Evolutionary conservation across 2,888 invertebrate species (phyloP).

Genomic region (Cyrtodaria siliqua): DNA sequence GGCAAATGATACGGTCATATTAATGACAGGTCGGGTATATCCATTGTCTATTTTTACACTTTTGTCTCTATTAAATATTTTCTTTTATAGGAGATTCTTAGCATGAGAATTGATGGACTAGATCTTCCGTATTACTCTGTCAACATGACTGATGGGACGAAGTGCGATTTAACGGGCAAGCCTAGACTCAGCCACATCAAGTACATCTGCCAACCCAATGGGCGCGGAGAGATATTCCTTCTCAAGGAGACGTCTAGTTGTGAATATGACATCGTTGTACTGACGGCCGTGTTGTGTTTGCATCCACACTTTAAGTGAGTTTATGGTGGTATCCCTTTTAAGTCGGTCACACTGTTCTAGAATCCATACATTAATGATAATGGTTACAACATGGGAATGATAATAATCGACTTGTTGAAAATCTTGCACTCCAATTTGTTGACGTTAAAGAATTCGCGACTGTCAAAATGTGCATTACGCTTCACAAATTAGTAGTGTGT

Average conservation of each 20-base stretch:
- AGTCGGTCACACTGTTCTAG: too few relatives aligned
- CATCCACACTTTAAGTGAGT: conserved; percentile 91
- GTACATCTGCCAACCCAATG: conserved; percentile 95
- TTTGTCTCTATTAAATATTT: neutral
- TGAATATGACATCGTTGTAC: conserved; percentile 96
- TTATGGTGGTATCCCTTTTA: too few relatives aligned
- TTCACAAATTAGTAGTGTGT: too few relatives aligned
- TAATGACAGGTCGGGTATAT: neutral
- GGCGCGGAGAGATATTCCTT: conserved; percentile 96
- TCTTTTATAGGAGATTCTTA: conserved; percentile 85
- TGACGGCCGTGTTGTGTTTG: conserved; percentile 94
- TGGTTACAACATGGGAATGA: too few relatives aligned
- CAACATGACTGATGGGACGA: conserved; percentile 93
- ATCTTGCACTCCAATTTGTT: too few relatives aligned
- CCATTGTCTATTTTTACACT: neutral
- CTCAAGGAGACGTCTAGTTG: conserved; percentile 97
- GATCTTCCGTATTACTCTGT: conserved; percentile 94
- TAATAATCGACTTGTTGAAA: too few relatives aligned
- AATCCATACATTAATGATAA: too few relatives aligned
- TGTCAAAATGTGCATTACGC: too few relatives aligned
- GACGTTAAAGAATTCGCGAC: too few relatives aligned
- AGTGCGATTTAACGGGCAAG: conserved; percentile 95
- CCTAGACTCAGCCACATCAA: conserved; percentile 93
- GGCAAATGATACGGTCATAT: too few relatives aligned
- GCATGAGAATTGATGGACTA: conserved; percentile 91